Conservation (phyloP, 2,797 vertebrate species). For the Peromyscus aztecus region DNA sequence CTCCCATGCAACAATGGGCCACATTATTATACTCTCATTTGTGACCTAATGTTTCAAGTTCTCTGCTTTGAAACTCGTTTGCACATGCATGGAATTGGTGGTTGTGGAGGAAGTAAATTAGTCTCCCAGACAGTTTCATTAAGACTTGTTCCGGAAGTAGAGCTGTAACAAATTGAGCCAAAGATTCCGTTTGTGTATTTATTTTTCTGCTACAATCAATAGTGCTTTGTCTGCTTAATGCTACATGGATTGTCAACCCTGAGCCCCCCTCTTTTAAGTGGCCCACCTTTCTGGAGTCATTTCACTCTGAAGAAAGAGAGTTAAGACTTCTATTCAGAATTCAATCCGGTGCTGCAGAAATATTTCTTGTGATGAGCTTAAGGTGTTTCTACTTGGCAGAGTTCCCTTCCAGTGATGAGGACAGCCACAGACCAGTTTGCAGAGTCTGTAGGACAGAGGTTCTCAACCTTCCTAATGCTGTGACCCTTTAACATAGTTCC, state of each 20-base stretch:
- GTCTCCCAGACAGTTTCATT: conserved; percentile 71
- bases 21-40: not conserved
- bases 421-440: not conserved
- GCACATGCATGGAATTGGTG: not conserved
- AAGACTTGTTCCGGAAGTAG: conserved; percentile 39
- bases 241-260: not conserved
- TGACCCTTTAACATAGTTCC: not conserved
- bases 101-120: conserved; percentile 50
- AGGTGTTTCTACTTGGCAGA: not conserved
- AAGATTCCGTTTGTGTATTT: conserved; percentile 31
- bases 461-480: not conserved
- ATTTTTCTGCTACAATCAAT: conserved; percentile 64
- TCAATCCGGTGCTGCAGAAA: conserved; percentile 18
- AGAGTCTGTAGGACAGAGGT: not conserved
- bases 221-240: conserved; percentile 60
- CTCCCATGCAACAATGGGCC: no score
- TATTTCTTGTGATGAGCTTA: not conserved
- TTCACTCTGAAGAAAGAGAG: conserved; percentile 59
- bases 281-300: conserved; percentile 34
- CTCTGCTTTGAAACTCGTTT: conserved; percentile 32
- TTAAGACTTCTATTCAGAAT: conserved; percentile 62
- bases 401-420: not conserved
- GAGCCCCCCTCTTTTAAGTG: not conserved
- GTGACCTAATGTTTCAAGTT: conserved; percentile 19
- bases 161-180: conserved; percentile 16